A percentile compares a stretch with the other conserved stretches of the same genome.
These are phyloP conservation scores for Hemichromis elongatus DNA, from an alignment of 2,113 vertebrate species.

Conservation along the genomic window DNA sequence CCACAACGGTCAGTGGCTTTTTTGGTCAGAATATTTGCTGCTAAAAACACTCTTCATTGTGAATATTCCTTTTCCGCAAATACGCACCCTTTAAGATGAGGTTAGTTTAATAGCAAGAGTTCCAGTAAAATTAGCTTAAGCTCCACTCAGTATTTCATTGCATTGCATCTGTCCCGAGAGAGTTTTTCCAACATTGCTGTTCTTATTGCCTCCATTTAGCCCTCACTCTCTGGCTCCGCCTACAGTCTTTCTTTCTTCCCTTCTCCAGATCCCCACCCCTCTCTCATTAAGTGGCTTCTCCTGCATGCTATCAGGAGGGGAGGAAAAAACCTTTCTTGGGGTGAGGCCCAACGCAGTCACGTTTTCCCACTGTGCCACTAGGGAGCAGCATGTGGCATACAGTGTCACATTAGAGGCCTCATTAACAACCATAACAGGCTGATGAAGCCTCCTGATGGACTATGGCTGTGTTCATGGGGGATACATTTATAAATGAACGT, in stretches of 20 bases:
- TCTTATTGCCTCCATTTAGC: neutral
- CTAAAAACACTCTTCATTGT: neutral
- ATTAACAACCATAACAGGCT: conserved; percentile 28
- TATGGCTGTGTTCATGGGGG: neutral
- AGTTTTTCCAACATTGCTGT: conserved; percentile 33
- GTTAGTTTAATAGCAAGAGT: neutral
- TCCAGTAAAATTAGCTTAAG: neutral
- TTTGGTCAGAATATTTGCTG: neutral
- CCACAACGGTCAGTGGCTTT: neutral
- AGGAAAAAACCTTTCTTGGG: neutral
- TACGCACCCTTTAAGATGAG: neutral
- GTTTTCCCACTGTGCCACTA: conserved; percentile 57
- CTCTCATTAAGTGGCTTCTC: neutral
- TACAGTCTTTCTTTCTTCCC: neutral
- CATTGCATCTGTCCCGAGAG: neutral
- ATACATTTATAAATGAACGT: neutral
- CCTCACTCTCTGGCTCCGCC: neutral
- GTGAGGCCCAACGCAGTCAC: neutral
- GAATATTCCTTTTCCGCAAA: neutral
- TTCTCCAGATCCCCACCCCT: neutral
- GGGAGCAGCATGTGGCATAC: conserved; percentile 67
- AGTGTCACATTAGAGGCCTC: conserved; percentile 41
- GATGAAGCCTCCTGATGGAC: conserved; percentile 26
- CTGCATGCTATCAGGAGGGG: neutral
- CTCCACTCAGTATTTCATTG: conserved; percentile 2